Conservation (phyloP, 1,140 invertebrate genomes). For the Dolichoris vasculosae region DNA sequence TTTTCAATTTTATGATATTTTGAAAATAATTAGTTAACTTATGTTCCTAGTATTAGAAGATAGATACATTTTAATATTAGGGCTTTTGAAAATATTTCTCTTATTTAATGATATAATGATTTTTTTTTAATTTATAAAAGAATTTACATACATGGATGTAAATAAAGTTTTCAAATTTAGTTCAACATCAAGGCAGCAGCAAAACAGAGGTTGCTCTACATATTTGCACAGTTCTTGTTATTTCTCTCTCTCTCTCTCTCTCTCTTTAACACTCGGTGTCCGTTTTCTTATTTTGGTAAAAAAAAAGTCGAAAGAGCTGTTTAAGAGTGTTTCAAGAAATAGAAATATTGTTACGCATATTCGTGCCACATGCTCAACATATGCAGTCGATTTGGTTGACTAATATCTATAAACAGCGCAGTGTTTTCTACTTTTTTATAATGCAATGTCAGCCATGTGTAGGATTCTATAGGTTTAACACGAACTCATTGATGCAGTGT, state of each 20-base stretch:
- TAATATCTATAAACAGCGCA: conserved; percentile 38
- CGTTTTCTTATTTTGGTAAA: conserved; percentile 15
- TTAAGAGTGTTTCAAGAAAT: conserved; percentile 15
- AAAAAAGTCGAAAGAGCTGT: conserved; percentile 25
- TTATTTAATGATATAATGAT: not conserved
- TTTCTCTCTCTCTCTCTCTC: not conserved
- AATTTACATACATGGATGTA: conserved; percentile 13
- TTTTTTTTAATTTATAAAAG: conserved; percentile 16
- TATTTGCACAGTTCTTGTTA: conserved; percentile 33
- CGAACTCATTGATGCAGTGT: not conserved
- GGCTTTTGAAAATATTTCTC: too few species aligned
- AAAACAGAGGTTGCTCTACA: conserved; percentile 29
- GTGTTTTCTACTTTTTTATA: conserved; percentile 1
- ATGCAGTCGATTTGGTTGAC: conserved; percentile 47
- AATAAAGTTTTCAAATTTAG: conserved; percentile 15
- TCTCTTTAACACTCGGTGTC: not conserved
- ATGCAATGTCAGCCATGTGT: not conserved
- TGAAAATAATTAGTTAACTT: not conserved
- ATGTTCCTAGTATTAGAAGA: not conserved
- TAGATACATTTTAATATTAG: too few species aligned
- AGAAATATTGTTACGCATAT: conserved; percentile 47
- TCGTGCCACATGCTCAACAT: conserved; percentile 47
- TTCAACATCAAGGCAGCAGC: conserved; percentile 5
- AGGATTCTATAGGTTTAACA: not conserved
- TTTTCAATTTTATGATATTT: not conserved